These are phyloP conservation scores for Torymus tubicola DNA, from an alignment of 2,888 invertebrate genomes.

Conservation along the genomic window DNA sequence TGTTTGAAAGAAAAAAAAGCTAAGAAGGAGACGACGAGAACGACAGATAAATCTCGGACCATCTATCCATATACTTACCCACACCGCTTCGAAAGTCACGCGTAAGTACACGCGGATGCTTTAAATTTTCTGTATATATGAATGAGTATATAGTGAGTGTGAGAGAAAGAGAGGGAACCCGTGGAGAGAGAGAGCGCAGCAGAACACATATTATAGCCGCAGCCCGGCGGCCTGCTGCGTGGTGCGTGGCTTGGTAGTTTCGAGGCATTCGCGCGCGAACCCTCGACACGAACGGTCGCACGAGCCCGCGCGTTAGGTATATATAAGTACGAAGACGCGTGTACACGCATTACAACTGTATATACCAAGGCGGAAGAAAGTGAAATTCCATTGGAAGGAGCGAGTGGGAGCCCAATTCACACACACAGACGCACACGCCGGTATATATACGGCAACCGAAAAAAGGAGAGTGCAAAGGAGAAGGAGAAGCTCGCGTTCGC, in stretches of 20 bases:
- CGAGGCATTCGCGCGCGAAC: constrained; percentile 46
- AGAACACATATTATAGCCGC: neutral
- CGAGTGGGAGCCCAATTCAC: no score
- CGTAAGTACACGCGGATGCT: no score
- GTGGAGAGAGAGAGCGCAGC: neutral
- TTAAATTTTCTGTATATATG: no score
- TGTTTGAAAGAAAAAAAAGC: no score
- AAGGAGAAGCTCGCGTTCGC: constrained; percentile 4
- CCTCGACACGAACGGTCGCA: constrained; percentile 33
- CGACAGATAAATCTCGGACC: no score
- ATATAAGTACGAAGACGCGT: no score
- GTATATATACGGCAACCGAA: constrained; percentile 26
- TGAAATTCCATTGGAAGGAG: constrained; percentile 43
- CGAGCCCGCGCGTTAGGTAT: neutral
- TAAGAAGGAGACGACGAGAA: no score
- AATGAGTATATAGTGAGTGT: neutral
- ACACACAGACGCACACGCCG: no score
- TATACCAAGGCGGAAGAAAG: constrained; percentile 38
- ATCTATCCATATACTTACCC: no score
- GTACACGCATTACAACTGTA: neutral
- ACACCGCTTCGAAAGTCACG: no score
- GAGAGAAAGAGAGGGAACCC: constrained; percentile 4
- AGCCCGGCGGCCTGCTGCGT: no score
- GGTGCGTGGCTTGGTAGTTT: no score
- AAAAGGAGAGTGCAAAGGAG: constrained; percentile 42